A percentile compares a stretch with the other conserved stretches of the same genome.
These are phyloP conservation scores for Lutjanus erythropterus DNA, from an alignment of 2,113 vertebrate species.

Conservation along the genomic window DNA sequence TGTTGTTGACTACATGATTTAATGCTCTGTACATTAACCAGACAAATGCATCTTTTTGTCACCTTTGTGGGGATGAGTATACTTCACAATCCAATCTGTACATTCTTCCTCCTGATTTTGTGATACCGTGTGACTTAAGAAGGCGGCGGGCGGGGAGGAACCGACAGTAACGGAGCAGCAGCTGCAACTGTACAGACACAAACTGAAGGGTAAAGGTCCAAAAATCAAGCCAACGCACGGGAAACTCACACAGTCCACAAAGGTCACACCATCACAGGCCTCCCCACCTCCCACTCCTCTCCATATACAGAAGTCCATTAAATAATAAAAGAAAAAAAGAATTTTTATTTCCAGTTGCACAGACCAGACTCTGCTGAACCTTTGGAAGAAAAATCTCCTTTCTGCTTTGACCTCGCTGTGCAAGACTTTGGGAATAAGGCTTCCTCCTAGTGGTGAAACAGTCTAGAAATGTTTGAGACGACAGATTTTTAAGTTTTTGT, in stretches of 20 bases:
- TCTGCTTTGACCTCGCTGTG: conserved; percentile 61
- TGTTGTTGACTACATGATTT: conserved; percentile 22
- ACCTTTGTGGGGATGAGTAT: not conserved
- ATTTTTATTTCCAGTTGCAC: conserved; percentile 34
- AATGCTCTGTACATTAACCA: conserved; percentile 58
- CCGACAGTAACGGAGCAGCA: conserved; percentile 47
- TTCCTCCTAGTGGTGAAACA: conserved; percentile 62
- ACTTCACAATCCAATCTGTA: conserved; percentile 39
- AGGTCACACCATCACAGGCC: conserved; percentile 49
- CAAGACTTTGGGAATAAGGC: conserved; percentile 71
- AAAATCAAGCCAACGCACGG: conserved; percentile 59
- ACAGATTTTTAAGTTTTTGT: conserved; percentile 14
- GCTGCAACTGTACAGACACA: conserved; percentile 64
- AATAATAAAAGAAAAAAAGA: conserved; percentile 47
- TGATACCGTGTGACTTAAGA: conserved; percentile 24
- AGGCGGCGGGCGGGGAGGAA: conserved; percentile 5
- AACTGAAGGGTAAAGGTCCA: conserved; percentile 64
- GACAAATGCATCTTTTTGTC: conserved; percentile 17
- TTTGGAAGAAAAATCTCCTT: conserved; percentile 45
- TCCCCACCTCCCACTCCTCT: too few relatives aligned
- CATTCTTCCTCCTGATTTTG: conserved; percentile 51
- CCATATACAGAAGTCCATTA: conserved; percentile 33
- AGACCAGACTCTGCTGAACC: conserved; percentile 33
- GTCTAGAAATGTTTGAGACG: conserved; percentile 31
- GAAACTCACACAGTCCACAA: conserved; percentile 45